Base-by-base conservation (phyloP, 2,113 vertebrate genomes). In the Haemorhous mexicanus region DNA sequence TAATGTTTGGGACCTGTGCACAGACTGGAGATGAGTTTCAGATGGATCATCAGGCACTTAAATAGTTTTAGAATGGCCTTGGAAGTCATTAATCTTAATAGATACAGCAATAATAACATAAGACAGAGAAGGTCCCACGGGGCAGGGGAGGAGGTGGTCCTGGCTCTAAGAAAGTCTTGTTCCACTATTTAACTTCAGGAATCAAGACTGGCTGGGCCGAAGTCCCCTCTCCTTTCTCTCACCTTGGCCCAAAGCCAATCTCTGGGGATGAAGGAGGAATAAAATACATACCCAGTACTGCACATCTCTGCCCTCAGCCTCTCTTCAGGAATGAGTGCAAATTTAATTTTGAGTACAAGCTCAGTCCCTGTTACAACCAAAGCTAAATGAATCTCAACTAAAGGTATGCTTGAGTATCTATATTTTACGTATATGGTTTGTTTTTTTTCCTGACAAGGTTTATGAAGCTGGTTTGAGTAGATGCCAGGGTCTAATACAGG, bases 21-120 rank as follows among this genome's bases (percentile, higher is more conserved):
- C 26, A 49, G 88, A 53, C 19, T 43, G 32, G 76, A 74, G 94
- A 90, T 94, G 92, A 68, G 79, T 92, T 95, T 92, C 95, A 96
- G 90, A 92, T 90, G 90, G 83, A 73, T 86, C 85, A 72, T 23
- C 55, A 81, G 68, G 56, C 90, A 28, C 58, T 92, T 84, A 64
- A 58, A 56, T 30, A 90, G 53, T 84, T 95, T 75, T 84, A 94
- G 53, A 78, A 64, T 1, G 7, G 56, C 46, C 85, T 93, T 93
- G 81, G 53, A 93, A 90, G 43, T 68, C 44, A 62, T 89, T 93
- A 81, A 87, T 87, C 9, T 16, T 70, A 83, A 90, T 32, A 93
- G 76, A 94, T 74, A 84, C 8, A 28, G 32, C 47, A 91, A 74
- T 75, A 63, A 78, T 56, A 49, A 68, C 13, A 6, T 19, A 33